Evolutionary conservation across 2,113 vertebrate genomes (phyloP).

Genomic region (Alligator mississippiensis): DNA sequence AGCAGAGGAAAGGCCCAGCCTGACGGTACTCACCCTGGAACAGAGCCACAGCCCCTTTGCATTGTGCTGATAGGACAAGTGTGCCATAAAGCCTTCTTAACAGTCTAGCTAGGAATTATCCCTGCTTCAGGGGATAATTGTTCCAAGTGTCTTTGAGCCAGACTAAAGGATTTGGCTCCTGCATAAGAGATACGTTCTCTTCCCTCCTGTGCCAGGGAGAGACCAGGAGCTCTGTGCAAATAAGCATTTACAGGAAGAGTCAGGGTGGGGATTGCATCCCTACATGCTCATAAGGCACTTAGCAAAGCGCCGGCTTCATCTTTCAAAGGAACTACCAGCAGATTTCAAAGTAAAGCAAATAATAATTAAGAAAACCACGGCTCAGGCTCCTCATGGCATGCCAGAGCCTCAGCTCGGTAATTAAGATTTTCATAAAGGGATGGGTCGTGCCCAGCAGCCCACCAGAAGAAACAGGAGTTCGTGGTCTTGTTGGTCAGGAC

Average conservation of each 20-base stretch:
- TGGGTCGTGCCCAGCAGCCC: neutral
- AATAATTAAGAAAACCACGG: neutral
- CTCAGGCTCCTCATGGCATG: neutral
- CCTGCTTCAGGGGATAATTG: neutral
- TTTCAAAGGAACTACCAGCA: neutral
- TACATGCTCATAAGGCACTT: neutral
- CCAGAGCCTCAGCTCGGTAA: neutral
- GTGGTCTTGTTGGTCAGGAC: neutral
- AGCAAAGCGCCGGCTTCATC: neutral
- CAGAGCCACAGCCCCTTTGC: neutral
- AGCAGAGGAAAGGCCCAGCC: neutral
- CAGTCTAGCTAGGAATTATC: neutral
- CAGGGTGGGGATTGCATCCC: neutral
- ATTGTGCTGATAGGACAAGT: neutral
- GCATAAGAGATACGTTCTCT: neutral
- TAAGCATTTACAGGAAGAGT: neutral
- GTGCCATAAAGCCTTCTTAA: accelerated
- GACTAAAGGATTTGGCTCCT: neutral
- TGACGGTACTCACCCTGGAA: constrained; percentile 10
- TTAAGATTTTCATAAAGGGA: neutral
- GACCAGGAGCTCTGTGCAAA: neutral
- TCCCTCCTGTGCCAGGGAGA: neutral
- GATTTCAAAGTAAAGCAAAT: neutral
- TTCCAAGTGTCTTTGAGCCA: neutral
- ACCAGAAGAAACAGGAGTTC: neutral